Evolutionary conservation across 2,888 invertebrate species (phyloP).

Genomic region (Drosophila kanekoi): DNA sequence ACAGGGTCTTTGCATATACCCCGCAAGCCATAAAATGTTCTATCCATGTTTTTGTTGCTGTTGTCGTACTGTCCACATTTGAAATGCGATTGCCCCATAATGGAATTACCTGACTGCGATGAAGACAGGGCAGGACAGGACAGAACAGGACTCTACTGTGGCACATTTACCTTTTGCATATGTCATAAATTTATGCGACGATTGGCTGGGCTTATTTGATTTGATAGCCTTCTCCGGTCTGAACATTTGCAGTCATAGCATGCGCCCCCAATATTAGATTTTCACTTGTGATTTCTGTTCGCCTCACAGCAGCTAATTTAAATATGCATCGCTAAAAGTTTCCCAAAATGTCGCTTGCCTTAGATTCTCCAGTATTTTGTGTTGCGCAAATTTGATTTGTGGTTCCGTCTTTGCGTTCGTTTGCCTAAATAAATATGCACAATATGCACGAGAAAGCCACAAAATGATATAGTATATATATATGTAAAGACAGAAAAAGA

Average conservation of each 20-base stretch:
- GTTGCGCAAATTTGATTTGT: slow-evolving; percentile 56
- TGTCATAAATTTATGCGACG: slow-evolving; percentile 73
- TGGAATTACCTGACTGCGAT: slow-evolving; percentile 60
- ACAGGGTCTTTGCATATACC: slow-evolving; percentile 23
- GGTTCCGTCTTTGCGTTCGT: slow-evolving; percentile 32
- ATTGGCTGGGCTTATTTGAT: slow-evolving; percentile 74
- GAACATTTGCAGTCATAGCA: slow-evolving; percentile 9
- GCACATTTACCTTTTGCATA: slow-evolving; percentile 44
- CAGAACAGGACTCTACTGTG: slow-evolving; percentile 10
- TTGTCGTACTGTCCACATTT: slow-evolving; percentile 26
- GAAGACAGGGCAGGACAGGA: slow-evolving; percentile 11
- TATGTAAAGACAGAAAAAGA: slow-evolving; percentile 14
- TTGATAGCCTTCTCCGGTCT: slow-evolving; percentile 38
- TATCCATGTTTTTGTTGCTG: slow-evolving; percentile 12
- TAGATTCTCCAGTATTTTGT: slow-evolving; percentile 8
- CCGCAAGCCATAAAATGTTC: slow-evolving; percentile 26
- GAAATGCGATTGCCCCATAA: slow-evolving; percentile 69
- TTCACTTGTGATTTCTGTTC: slow-evolving; percentile 49
- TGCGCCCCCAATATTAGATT: slow-evolving; percentile 58
- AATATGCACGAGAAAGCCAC: neutral
- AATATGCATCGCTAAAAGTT: slow-evolving; percentile 51
- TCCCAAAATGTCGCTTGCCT: slow-evolving; percentile 16
- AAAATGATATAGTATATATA: slow-evolving; percentile 25
- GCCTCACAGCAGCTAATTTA: slow-evolving; percentile 40
- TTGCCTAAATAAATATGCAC: slow-evolving; percentile 53